Evolutionary conservation across 2,797 vertebrate species (phyloP).

Genomic region (Steatocranus sp.): DNA sequence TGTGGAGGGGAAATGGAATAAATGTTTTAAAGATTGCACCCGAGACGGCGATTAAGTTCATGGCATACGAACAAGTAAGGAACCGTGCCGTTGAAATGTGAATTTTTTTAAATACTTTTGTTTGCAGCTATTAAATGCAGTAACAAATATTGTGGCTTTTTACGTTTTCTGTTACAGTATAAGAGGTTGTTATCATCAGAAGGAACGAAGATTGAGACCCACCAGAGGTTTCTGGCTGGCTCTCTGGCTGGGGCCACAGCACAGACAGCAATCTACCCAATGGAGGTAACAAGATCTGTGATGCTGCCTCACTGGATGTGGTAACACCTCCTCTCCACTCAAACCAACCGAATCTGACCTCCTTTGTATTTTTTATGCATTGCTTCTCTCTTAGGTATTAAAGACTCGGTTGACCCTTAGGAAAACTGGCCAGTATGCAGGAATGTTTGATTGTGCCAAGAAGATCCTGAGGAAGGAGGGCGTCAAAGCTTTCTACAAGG

Average conservation of each 20-base stretch:
- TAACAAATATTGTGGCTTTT: neutral
- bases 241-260: slow-evolving; percentile 95
- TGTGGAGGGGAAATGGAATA: slow-evolving; percentile 96
- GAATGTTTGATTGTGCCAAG: slow-evolving; percentile 93
- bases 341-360: neutral
- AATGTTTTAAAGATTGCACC: slow-evolving; percentile 98
- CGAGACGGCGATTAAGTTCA: slow-evolving; percentile 97
- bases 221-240: slow-evolving; percentile 91
- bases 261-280: slow-evolving; percentile 95
- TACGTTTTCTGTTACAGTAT: slow-evolving; percentile 74
- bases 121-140: neutral
- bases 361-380: neutral
- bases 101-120: accelerated
- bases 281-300: slow-evolving; percentile 82
- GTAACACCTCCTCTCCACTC: too few species aligned
- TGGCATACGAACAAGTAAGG: slow-evolving; percentile 94
- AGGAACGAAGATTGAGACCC: slow-evolving; percentile 79
- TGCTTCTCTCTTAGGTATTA: slow-evolving; percentile 78
- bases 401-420: slow-evolving; percentile 94
- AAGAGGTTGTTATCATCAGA: slow-evolving; percentile 88
- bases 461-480: slow-evolving; percentile 92
- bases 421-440: slow-evolving; percentile 92
- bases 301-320: neutral
- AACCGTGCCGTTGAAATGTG: neutral
- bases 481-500: slow-evolving; percentile 92